phyloP scores from a whole-genome alignment of 2,888 invertebrate genomes.

The Eupeodes latifasciatus region DNA sequence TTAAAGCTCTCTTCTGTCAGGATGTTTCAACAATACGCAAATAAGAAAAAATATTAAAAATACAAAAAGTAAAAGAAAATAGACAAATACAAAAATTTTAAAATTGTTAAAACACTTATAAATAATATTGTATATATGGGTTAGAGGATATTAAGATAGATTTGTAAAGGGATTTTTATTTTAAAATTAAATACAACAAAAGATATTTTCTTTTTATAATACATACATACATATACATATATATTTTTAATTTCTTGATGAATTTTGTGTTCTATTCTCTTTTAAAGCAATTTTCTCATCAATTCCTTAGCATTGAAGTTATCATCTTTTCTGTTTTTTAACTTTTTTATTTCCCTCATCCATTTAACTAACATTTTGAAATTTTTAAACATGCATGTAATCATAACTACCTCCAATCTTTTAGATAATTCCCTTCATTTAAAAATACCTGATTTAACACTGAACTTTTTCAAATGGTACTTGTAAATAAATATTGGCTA shows the following conservation, averaged over 20 bases:
- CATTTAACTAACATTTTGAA: not conserved
- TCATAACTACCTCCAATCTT: no score
- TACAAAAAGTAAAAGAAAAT: constrained; percentile 29
- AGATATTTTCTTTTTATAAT: not conserved
- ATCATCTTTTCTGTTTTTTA: not conserved
- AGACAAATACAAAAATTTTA: constrained; percentile 15
- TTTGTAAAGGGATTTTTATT: constrained; percentile 19
- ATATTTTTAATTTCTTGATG: not conserved
- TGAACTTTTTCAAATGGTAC: no score
- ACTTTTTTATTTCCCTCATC: not conserved
- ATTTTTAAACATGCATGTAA: no score
- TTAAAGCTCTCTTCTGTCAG: constrained; percentile 80
- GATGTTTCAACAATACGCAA: constrained; percentile 79
- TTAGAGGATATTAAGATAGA: constrained; percentile 8
- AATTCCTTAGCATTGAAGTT: not conserved
- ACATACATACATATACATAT: not conserved
- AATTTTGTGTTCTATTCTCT: constrained; percentile 9
- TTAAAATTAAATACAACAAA: not conserved
- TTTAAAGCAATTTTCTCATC: not conserved
- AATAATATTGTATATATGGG: constrained; percentile 35
- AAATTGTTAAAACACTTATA: constrained; percentile 56
- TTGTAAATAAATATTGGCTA: no score
- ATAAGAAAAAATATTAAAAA: constrained; percentile 72
- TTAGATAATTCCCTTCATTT: no score
- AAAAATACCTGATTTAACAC: no score